These are phyloP conservation scores for Scrobipalpa atriplicella DNA, from an alignment of 2,888 invertebrate genomes.

Conservation along the genomic window DNA sequence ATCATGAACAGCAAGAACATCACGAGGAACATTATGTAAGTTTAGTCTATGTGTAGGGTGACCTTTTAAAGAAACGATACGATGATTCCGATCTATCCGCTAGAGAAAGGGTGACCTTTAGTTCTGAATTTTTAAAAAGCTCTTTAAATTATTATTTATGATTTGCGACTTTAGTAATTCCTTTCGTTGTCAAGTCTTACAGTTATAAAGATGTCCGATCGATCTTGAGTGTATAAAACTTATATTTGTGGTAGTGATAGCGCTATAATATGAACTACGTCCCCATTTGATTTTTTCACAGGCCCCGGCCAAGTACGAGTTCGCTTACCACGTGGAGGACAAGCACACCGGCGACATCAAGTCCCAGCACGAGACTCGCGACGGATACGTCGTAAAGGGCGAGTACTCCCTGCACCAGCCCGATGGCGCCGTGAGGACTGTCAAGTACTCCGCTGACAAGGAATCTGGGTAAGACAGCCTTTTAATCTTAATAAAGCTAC, in stretches of 20 bases:
- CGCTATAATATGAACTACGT: too few relatives aligned
- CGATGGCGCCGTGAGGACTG: constrained; percentile 80
- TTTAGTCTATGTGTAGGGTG: not conserved
- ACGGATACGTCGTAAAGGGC: constrained; percentile 82
- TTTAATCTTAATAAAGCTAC: too few relatives aligned
- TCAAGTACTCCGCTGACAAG: constrained; percentile 79
- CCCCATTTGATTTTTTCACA: not conserved
- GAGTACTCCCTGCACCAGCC: constrained; percentile 83
- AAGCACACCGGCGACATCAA: constrained; percentile 82
- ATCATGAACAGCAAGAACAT: constrained; percentile 46
- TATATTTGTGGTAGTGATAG: too few relatives aligned
- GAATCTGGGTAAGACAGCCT: constrained; percentile 68
- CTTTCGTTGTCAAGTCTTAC: not conserved
- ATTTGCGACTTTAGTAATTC: not conserved
- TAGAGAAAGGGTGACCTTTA: not conserved
- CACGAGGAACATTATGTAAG: constrained; percentile 56
- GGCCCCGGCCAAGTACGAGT: constrained; percentile 70
- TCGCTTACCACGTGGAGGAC: constrained; percentile 78
- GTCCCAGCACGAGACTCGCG: constrained; percentile 77
- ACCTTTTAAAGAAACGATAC: not conserved
- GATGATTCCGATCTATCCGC: not conserved
- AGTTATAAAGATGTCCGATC: too few relatives aligned
- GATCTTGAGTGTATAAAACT: too few relatives aligned
- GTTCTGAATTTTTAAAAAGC: not conserved
- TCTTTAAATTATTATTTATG: not conserved